These are phyloP conservation scores for Drosophila navojoa DNA, from an alignment of 1,140 invertebrate genomes.

Conservation along the genomic window DNA sequence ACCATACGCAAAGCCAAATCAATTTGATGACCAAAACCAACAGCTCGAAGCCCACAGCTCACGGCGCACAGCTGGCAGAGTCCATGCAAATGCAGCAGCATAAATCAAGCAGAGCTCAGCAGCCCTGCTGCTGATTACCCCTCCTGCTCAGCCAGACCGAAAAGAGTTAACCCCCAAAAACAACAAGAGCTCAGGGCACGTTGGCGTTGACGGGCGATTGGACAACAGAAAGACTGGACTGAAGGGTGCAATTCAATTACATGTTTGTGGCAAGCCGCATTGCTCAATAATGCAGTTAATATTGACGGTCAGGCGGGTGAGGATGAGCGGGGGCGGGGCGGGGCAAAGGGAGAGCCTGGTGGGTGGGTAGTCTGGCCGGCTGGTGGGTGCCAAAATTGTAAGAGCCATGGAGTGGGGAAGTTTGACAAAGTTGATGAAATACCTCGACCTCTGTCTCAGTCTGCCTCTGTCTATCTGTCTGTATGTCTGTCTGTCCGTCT, in stretches of 20 bases:
- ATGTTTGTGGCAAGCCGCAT: conserved; percentile 80
- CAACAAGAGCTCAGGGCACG: conserved; percentile 53
- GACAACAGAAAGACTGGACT: conserved; percentile 18
- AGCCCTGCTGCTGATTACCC: conserved; percentile 10
- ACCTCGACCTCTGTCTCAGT: conserved; percentile 8
- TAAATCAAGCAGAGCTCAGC: conserved; percentile 40
- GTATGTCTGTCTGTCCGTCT: conserved; percentile 33
- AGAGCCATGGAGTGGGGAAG: conserved; percentile 22
- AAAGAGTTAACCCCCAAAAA: conserved; percentile 56
- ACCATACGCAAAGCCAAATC: conserved; percentile 13
- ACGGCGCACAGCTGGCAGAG: not conserved
- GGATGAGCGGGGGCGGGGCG: no score
- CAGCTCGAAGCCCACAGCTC: no score
- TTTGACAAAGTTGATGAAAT: conserved; percentile 56
- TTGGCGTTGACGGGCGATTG: conserved; percentile 54
- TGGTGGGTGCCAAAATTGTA: not conserved
- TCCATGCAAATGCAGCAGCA: conserved; percentile 23
- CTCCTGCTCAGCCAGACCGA: not conserved
- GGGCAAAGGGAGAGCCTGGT: not conserved
- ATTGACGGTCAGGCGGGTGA: conserved; percentile 52
- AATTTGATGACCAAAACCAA: conserved; percentile 22
- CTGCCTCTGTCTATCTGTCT: conserved; percentile 13
- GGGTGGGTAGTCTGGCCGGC: not conserved
- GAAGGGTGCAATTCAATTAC: conserved; percentile 81
- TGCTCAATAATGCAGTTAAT: conserved; percentile 83